These are phyloP conservation scores for Branchipolynoe longqiensis DNA, from an alignment of 2,888 invertebrate genomes.

Conservation along the genomic window DNA sequence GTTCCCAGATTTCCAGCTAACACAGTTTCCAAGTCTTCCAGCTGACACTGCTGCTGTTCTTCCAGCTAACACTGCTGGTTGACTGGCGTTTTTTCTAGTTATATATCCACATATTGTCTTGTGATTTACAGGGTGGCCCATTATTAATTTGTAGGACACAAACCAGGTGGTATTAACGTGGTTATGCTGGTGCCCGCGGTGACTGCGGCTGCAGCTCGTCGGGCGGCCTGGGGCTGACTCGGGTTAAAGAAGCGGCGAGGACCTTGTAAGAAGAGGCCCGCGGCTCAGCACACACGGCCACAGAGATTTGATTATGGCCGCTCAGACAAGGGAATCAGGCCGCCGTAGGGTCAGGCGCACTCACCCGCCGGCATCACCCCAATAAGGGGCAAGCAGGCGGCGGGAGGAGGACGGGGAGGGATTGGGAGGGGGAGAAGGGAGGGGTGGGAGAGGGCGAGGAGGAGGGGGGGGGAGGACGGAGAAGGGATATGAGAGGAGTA, in stretches of 20 bases:
- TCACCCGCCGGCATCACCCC: neutral
- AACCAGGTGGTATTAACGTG: no score
- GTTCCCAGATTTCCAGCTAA: no score
- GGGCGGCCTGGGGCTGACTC: neutral
- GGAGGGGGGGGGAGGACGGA: neutral
- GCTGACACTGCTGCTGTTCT: no score
- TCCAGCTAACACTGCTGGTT: no score
- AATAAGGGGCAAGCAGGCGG: neutral
- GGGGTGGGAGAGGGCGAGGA: neutral
- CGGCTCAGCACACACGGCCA: neutral
- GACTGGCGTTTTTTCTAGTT: no score
- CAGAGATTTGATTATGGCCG: constrained; percentile 3
- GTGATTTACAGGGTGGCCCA: no score
- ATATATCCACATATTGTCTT: no score
- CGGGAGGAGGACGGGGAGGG: neutral
- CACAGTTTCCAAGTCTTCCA: no score
- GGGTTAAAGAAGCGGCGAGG: neutral
- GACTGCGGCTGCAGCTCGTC: no score
- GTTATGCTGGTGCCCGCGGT: no score
- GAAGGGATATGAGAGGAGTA: neutral
- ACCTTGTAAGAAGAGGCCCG: neutral
- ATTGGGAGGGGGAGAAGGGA: neutral
- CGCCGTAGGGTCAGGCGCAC: neutral
- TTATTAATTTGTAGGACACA: no score
- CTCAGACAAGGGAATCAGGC: constrained; percentile 17